Base-by-base conservation (phyloP, 2,888 invertebrate species). In the Trichopoda pennipes region DNA sequence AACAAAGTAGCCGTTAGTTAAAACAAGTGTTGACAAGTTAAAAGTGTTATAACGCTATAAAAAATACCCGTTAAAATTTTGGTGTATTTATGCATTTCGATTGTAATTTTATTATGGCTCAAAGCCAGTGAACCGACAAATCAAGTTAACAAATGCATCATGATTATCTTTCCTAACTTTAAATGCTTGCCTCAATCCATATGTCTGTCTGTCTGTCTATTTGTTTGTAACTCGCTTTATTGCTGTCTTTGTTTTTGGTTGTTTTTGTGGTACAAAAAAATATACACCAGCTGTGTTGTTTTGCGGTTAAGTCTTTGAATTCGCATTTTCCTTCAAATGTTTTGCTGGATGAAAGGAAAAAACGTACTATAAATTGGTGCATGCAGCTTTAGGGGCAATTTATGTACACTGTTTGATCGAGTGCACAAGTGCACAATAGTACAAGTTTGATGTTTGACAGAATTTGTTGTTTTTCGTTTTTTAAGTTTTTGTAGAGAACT, bases 51-150 rank as follows among this genome's bases (percentile, higher is more conserved):
- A n/a, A n/a, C n/a, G n/a, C n/a, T n/a, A n/a, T n/a, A n/a, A n/a
- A n/a, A n/a, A n/a, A n/a, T n/a, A n/a, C n/a, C n/a, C n/a, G n/a
- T n/a, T 35, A 4, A 28, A 4, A 3, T 28, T 28, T 28, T 28
- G 23, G 4, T 49, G 14, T 16, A 16, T 63, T 66, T 38, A 2
- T 38, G 10, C 38, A 9, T 42, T 63, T 44, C 49, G 61, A 69
- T 70, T 70, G 60, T 68, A 66, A 49, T 32, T 75, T 64, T 79
- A 32, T 81, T 72, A 69, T 83, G 74, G 80, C 82, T 60, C 66
- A 78, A 68, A 84, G 81, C 80, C 80, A 83, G 66, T 81, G 83
- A 84, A 84, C 79, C 84, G 81, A 80, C 82, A 84, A 84, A 85
- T 85, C 84, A 80, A 83, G 81, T 85, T 85, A 84, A 78, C 72